These are phyloP conservation scores for Hyperoplus immaculatus DNA, from an alignment of 2,797 vertebrate species.

Conservation along the genomic window DNA sequence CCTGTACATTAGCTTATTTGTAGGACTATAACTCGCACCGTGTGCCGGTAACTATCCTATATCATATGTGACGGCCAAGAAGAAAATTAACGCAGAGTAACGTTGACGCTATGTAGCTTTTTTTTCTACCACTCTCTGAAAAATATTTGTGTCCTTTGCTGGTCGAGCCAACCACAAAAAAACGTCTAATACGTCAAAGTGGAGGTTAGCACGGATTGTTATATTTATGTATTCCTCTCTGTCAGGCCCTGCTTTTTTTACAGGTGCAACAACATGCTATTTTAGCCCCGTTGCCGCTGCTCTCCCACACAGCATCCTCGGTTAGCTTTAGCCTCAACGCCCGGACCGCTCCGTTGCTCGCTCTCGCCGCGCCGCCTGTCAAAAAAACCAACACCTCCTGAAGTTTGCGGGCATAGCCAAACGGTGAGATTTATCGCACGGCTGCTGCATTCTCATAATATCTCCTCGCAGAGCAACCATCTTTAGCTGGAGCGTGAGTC, in stretches of 20 bases:
- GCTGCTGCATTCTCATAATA: conserved; percentile 72
- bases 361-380: conserved; percentile 70
- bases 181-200: conserved; percentile 25
- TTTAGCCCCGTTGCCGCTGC: conserved; percentile 69
- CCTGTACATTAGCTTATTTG: conserved; percentile 60
- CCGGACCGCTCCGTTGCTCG: conserved; percentile 59
- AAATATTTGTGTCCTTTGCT: conserved; percentile 19
- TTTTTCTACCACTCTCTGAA: conserved; percentile 11
- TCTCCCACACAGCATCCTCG: conserved; percentile 73
- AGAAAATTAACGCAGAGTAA: conserved; percentile 38
- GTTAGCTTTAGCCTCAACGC: conserved; percentile 77
- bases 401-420: conserved; percentile 74
- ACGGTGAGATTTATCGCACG: conserved; percentile 56
- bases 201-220: conserved; percentile 17
- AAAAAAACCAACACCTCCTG: conserved; percentile 73
- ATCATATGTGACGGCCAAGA: conserved; percentile 28
- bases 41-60: conserved; percentile 29
- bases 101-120: conserved; percentile 28
- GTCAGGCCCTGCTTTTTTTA: conserved; percentile 65
- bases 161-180: background rate
- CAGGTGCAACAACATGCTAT: conserved; percentile 80
- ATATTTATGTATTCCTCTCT: conserved; percentile 31
- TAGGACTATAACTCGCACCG: conserved; percentile 37
- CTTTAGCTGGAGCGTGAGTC: conserved; percentile 69
- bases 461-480: conserved; percentile 76